phyloP scores from a whole-genome alignment of 1,140 invertebrate species.

The Conopomorpha cramerella region DNA sequence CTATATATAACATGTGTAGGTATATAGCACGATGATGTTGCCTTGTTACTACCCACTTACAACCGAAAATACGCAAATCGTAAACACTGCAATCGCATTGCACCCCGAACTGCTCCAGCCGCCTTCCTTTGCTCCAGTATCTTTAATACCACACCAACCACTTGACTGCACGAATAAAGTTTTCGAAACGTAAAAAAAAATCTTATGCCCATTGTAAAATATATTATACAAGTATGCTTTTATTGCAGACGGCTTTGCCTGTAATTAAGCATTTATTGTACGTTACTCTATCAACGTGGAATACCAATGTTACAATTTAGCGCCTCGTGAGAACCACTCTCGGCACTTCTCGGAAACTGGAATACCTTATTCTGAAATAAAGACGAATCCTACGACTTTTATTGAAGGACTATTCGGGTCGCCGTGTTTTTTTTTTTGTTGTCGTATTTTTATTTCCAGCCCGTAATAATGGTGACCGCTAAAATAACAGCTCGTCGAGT shows the following conservation, averaged over 20 bases:
- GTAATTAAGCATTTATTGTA: constrained; percentile 45
- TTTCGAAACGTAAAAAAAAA: constrained; percentile 4
- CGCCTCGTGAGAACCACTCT: constrained; percentile 36
- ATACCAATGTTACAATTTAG: constrained; percentile 11
- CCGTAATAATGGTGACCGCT: constrained; percentile 15
- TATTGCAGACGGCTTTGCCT: constrained; percentile 32
- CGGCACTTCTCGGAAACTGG: constrained; percentile 30
- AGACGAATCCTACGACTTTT: constrained; percentile 35
- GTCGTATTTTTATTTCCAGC: constrained; percentile 23
- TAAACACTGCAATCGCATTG: too few species aligned
- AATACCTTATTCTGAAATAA: constrained; percentile 40
- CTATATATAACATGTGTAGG: too few species aligned
- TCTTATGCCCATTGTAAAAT: constrained; percentile 15
- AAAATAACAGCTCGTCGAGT: constrained; percentile 12
- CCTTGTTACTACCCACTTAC: too few species aligned
- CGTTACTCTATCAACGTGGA: constrained; percentile 36
- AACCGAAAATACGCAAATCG: too few species aligned
- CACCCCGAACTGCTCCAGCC: too few species aligned
- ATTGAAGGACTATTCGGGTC: constrained; percentile 38
- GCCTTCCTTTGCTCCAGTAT: too few species aligned
- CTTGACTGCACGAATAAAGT: too few species aligned
- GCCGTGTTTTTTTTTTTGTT: constrained; percentile 34
- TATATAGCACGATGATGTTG: too few species aligned
- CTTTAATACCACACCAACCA: too few species aligned
- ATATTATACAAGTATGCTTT: constrained; percentile 33